Evolutionary conservation across 1,140 invertebrate species (phyloP), one percentile per base, ranked within the genome.

Genomic region (Choristoneura fumiferana): DNA sequence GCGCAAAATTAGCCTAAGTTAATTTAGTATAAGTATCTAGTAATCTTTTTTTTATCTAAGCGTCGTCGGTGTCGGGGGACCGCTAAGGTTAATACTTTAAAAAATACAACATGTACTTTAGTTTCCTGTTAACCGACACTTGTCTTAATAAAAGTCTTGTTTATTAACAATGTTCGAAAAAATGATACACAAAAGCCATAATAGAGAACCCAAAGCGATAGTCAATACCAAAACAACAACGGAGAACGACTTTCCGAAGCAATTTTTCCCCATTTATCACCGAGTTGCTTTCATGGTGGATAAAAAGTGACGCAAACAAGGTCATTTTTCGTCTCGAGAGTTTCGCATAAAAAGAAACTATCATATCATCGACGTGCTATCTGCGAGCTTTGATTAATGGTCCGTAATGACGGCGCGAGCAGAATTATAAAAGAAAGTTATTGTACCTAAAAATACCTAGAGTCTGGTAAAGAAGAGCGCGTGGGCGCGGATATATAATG

Each of bases 331-430:
- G 43, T 49, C 43, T 49, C 43, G 43, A 49, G 43, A 54, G 33
- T 22, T 37, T 13, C 18, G 36, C 12, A 54, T 54, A 54, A 54
- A 54, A 54, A 54, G 53, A 54, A 54, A 49, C 53, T 54, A 54
- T 54, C 33, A 54, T 54, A 54, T 54, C 53, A 18, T 54, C 14
- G 53, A 54, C 53, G 36, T 36, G 34, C n/a, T 17, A 54, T 54
- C 34, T 35, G 13, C n/a, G 53, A 35, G 53, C 36, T 54, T 13
- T 13, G 53, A 54, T 54, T 54, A 54, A 54, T 54, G 53, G 33
- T 12, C 5, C 33, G 53, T 13, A 36, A 18, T 54, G 17, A 54
- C 9, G 34, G 22, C 52, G n/a, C 37, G n/a, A 39, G 37, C 14
- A 40, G 43, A 33, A 49, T 49, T 49, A 33, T 49, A 12, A 29